A percentile compares a stretch with the other conserved stretches of the same genome.
Conservation (phyloP, 1,140 invertebrate species). For the Megalonaias nervosa region DNA sequence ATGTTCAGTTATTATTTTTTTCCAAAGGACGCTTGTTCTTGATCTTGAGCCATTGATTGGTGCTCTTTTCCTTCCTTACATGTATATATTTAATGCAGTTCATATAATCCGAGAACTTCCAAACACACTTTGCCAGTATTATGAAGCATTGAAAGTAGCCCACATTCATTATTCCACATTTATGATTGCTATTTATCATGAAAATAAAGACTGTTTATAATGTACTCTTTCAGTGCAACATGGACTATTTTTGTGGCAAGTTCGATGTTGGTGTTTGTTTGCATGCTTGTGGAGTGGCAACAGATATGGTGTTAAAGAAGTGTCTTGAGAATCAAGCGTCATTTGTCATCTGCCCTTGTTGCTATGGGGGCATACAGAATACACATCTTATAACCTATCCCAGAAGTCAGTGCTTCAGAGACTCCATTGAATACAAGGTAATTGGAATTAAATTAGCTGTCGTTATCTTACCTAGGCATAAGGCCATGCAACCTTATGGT, state of each 20-base stretch:
- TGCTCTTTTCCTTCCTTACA: too few relatives aligned
- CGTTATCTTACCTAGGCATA: too few relatives aligned
- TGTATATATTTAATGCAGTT: too few relatives aligned
- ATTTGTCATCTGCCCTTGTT: constrained; percentile 95
- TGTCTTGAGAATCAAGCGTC: constrained; percentile 83
- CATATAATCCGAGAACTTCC: too few relatives aligned
- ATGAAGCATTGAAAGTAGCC: too few relatives aligned
- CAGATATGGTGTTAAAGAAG: constrained; percentile 91
- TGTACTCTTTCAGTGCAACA: constrained; percentile 65
- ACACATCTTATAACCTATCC: constrained; percentile 82
- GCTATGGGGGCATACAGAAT: constrained; percentile 88
- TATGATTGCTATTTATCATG: neutral
- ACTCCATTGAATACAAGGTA: constrained; percentile 62
- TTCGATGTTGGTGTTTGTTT: constrained; percentile 89
- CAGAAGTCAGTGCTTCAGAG: constrained; percentile 73
- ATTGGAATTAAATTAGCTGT: too few relatives aligned
- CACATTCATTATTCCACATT: neutral
- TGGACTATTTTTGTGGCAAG: constrained; percentile 73
- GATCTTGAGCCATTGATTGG: too few relatives aligned
- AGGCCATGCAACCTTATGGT: too few relatives aligned
- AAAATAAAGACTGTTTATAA: neutral
- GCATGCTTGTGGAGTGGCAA: constrained; percentile 95
- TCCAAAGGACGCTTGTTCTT: too few relatives aligned
- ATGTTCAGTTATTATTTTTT: too few relatives aligned
- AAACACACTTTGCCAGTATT: too few relatives aligned